phyloP scores from a whole-genome alignment of 2,113 vertebrate species.

The Chroicocephalus ridibundus region DNA sequence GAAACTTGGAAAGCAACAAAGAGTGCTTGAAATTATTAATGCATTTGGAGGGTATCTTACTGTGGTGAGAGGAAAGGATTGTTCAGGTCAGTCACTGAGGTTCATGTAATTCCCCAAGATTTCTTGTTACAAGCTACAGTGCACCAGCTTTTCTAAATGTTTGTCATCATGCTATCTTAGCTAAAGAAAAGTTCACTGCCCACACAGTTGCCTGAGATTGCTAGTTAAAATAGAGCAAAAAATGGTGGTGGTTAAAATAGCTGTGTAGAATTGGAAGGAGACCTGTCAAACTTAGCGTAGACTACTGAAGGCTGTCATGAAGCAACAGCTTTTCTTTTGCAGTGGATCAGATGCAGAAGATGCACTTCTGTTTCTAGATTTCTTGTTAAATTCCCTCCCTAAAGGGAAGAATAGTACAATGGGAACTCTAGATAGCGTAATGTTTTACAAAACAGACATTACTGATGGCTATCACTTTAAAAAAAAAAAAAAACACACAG shows the following conservation, averaged over 20 bases:
- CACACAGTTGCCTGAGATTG: not conserved
- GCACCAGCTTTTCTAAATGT: not conserved
- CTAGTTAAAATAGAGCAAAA: not conserved
- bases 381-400: not conserved
- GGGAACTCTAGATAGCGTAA: not conserved
- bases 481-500: not conserved
- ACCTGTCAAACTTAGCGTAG: not conserved
- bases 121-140: not conserved
- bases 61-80: not conserved
- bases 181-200: not conserved
- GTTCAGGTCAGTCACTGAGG: not conserved
- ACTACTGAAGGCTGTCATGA: not conserved
- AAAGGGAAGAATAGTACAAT: not conserved
- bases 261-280: not conserved
- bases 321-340: not conserved
- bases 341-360: not conserved
- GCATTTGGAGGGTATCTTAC: not conserved
- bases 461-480: not conserved
- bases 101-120: not conserved
- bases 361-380: not conserved
- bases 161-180: not conserved
- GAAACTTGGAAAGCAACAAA: not conserved
- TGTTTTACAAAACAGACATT: not conserved
- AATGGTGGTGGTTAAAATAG: not conserved
- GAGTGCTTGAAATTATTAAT: not conserved